phyloP scores from a whole-genome alignment of 2,888 invertebrate genomes.

The Pollenia angustigena region DNA sequence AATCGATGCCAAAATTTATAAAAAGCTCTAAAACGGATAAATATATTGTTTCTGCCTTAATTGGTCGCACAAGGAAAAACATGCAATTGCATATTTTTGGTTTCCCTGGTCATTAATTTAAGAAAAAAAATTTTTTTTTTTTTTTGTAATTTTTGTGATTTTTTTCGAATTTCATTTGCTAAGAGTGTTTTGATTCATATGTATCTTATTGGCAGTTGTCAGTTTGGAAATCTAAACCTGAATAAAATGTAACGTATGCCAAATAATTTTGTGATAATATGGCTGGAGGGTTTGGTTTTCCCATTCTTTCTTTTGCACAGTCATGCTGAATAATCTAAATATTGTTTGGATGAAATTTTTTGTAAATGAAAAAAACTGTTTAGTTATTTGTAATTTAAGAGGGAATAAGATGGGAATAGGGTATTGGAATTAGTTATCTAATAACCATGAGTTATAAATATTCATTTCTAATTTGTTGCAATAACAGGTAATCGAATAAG shows the following conservation, averaged over 20 bases:
- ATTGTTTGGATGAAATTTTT: neutral
- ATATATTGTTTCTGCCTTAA: no score
- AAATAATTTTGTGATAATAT: slow-evolving; percentile 16
- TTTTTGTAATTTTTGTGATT: neutral
- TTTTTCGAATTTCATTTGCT: neutral
- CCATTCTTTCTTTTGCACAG: neutral
- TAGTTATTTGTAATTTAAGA: neutral
- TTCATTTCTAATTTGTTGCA: no score
- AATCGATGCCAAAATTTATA: no score
- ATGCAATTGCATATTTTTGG: no score
- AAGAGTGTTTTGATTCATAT: slow-evolving; percentile 31
- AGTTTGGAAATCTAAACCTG: neutral
- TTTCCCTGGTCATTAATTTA: slow-evolving; percentile 50
- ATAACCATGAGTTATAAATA: no score
- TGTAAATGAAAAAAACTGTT: neutral
- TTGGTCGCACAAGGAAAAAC: no score
- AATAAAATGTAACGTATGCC: slow-evolving; percentile 6
- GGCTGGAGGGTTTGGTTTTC: neutral
- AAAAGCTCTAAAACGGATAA: no score
- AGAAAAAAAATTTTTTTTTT: slow-evolving; percentile 1
- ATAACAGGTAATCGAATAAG: no score
- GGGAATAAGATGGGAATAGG: neutral
- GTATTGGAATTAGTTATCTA: slow-evolving; percentile 1
- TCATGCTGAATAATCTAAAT: slow-evolving; percentile 5
- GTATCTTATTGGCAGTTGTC: slow-evolving; percentile 10